Conservation (phyloP, 2,797 vertebrate genomes). For the Spheniscus humboldti region DNA sequence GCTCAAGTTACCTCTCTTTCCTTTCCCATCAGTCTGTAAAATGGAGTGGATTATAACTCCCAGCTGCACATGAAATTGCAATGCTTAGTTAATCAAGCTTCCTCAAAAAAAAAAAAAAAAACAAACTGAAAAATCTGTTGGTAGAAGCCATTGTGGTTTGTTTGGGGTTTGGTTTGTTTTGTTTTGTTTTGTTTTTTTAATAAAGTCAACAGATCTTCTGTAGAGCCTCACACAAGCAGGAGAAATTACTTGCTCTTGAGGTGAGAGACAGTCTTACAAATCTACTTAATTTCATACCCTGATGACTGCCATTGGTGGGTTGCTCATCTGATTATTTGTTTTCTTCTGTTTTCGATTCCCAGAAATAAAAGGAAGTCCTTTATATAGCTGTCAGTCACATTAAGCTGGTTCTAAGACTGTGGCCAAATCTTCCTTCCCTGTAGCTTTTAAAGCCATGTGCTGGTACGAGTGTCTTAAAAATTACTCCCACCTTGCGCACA, state of each 20-base stretch:
- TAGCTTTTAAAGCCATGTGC: not conserved
- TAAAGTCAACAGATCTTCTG: not conserved
- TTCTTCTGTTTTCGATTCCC: not conserved
- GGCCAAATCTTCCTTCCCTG: not conserved
- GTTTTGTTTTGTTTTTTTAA: not conserved
- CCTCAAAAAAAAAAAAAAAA: not conserved
- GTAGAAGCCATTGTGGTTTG: not conserved
- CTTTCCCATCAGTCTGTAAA: not conserved
- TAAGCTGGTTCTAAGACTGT: not conserved
- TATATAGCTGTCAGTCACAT: not conserved
- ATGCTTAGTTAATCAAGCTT: not conserved
- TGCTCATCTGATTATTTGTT: not conserved
- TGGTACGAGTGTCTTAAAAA: not conserved
- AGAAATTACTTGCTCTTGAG: not conserved
- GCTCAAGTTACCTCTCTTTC: not conserved
- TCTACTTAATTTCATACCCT: not conserved
- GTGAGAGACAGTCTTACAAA: not conserved
- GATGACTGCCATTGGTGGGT: not conserved
- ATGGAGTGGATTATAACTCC: not conserved
- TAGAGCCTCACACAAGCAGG: not conserved
- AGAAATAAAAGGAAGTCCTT: not conserved
- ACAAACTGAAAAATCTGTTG: not conserved
- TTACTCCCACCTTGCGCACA: not conserved
- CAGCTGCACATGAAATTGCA: not conserved
- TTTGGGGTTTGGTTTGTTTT: not conserved